These are phyloP conservation scores for Oligia latruncula DNA, from an alignment of 2,888 invertebrate genomes.

Conservation along the genomic window DNA sequence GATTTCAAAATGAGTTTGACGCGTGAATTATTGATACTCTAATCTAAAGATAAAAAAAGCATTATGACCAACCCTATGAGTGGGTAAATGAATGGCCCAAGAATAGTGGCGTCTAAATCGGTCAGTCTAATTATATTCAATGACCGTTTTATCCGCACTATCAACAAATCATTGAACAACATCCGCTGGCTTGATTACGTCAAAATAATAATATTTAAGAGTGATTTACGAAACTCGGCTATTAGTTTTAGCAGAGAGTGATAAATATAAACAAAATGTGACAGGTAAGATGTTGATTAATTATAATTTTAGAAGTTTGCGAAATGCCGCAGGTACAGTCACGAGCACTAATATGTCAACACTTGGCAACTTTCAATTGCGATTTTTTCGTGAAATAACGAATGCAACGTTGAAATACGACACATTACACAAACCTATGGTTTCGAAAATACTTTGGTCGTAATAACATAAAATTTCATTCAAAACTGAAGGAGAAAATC, in stretches of 20 bases:
- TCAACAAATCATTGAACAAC: constrained; percentile 60
- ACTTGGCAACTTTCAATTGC: too few species aligned
- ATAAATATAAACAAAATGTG: constrained; percentile 57
- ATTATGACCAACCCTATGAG: constrained; percentile 39
- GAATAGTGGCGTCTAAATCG: constrained; percentile 78
- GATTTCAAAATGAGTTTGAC: constrained; percentile 7
- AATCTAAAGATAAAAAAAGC: neutral
- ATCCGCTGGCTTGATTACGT: constrained; percentile 62
- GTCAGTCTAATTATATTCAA: constrained; percentile 76
- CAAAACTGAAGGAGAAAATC: too few species aligned
- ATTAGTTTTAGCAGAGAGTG: constrained; percentile 67
- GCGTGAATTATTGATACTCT: neutral
- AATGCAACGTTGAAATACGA: too few species aligned
- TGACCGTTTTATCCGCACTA: constrained; percentile 69
- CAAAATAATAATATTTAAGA: constrained; percentile 61
- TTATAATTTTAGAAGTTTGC: constrained; percentile 38
- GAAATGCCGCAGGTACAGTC: constrained; percentile 5
- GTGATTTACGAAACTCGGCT: constrained; percentile 59
- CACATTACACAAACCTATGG: too few species aligned
- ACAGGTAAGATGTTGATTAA: constrained; percentile 39
- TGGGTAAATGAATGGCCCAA: constrained; percentile 74
- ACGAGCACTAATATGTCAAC: too few species aligned
- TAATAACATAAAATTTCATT: too few species aligned
- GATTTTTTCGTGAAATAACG: too few species aligned
- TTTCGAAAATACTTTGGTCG: too few species aligned